Evolutionary conservation across 2,888 invertebrate genomes (phyloP), one percentile per base, ranked within the genome.

Genomic region (Octodonta nipae): DNA sequence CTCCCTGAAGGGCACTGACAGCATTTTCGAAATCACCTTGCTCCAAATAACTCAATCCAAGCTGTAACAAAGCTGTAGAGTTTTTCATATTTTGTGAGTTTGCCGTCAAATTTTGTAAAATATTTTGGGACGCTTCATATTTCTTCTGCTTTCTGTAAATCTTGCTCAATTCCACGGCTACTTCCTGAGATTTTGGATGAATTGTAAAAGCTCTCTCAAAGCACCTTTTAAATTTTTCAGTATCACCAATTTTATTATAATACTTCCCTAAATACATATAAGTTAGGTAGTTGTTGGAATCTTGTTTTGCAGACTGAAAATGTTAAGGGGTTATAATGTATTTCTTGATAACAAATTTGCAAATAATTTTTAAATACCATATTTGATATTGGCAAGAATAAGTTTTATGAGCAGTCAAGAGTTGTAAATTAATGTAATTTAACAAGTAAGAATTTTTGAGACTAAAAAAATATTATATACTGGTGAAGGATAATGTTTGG

Each of bases 171-270:
- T 75, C 71, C 45, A 75, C 71, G 6, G 81, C 79, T 37, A 79
- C 78, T 46, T 72, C 69, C 16, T 70, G 67, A 37, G 76, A 75
- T 34, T 64, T 60, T 7, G 71, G 68, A 63, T 84, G 79, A 2
- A 91, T 66, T 51, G 73, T 75, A 42, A 82, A 71, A 25, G 86
- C 78, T 59, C 84, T 87, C 60, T 87, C 81, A 57, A 78, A 88
- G 60, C 88, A 91, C 53, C 81, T 79, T 42, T 73, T 72, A 1
- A 88, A 78, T 48, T 85, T 79, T 30, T 70, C 67, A n/a, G 72
- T 54, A 52, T 88, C 80, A 31, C 70, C 69, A 22, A 67, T 60
- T 29, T 69, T 56, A 37, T 67, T 62, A 58, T 88, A 89, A 55
- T 75, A 79, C 48, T 74, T 67, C 2, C 88, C 91, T 38, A 91